Base-by-base conservation (phyloP, 1,140 invertebrate species). In the Sycobia sp. region DNA sequence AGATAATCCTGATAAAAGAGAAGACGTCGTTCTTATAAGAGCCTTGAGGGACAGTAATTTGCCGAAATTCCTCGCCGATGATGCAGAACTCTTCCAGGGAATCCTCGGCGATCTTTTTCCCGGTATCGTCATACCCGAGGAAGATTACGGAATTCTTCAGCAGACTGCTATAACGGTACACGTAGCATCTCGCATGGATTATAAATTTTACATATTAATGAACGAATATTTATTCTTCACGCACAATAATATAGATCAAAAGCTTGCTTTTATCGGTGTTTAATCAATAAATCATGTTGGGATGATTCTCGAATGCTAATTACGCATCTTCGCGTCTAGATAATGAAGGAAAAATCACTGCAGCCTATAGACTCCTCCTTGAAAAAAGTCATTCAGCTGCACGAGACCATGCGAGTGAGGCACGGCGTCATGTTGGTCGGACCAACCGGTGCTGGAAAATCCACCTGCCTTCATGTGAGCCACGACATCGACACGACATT, bases 361-460 rank as follows among this genome's bases (percentile, higher is more conserved):
- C 89, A 91, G 76, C 74, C 87, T 1, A 87, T 88, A 66, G 66
- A 79, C 1, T 87, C 86, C 54, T 86, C 87, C 47, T 85, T 94
- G 20, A 79, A 85, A 27, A 96, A 97, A 84, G 88, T 90, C 23
- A 89, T 93, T 41, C 91, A 94, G 77, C 80, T 96, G 10, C 92
- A 95, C 72, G 94, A 96, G 77, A 96, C 93, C 43, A 93, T 97
- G 91, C 88, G 91, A 70, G 93, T 96, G 1, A 84, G 94, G 32
- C 94, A 95, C 85, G 94, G 94, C 20, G 93, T 96, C 18, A 96
- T 97, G 93, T 83, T 96, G 25, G 93, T 96, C 10, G 95, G 95
- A 7, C 90, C 92, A 3, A 93, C 94, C 0, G 91, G 91, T 41
- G 88, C 91, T 1, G 91, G 91, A 4, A 94, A 94, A 78, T 89